Evolutionary conservation across 2,797 vertebrate species (phyloP), one percentile per base, ranked within the genome.

Genomic region (Labroides dimidiatus): DNA sequence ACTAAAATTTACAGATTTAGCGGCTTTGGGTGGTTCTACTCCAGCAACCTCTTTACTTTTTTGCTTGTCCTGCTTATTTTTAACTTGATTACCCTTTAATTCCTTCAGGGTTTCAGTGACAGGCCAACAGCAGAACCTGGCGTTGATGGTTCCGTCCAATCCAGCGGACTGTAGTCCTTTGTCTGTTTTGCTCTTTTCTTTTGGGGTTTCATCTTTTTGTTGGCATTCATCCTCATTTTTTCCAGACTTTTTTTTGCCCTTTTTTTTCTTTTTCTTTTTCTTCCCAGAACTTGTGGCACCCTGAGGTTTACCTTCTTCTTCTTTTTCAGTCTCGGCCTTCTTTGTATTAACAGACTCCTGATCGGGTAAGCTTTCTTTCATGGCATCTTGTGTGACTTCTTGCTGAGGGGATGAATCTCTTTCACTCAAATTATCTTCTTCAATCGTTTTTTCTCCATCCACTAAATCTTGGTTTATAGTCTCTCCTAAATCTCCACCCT

Each of bases 221-320:
- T 88, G 71, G 39, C 42, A 75, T 69, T 64, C 75, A 13, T 85
- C 78, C 9, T 81, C 78, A 0, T 67, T 61, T 36, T 20, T 1
- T 42, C 30, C 82, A 44, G 70, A 80, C 55, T 90, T 93, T 86
- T 90, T 92, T 75, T 93, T 94, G 27, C 64, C 71, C 68, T 72
- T 93, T 80, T 37, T 94, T 69, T 91, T 94, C 75, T 75, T 94
- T 56, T 85, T 94, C 74, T 91, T 94, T 78, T 91, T 94, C 58
- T 92, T 94, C 20, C 88, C 87, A 53, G 87, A 53, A 19, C 66
- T 53, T 30, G 74, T 19, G n/a, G 65, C 20, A 36, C 33, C 68
- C 57, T 89, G 74, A 68, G 73, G 20, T 54, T 83, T 76, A 56
- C 21, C 45, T 19, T 90, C 88, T 6, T 82, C 76, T 7, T 54